Base-by-base conservation (phyloP, 2,113 vertebrate genomes). In the Cyprinodon variegatus region DNA sequence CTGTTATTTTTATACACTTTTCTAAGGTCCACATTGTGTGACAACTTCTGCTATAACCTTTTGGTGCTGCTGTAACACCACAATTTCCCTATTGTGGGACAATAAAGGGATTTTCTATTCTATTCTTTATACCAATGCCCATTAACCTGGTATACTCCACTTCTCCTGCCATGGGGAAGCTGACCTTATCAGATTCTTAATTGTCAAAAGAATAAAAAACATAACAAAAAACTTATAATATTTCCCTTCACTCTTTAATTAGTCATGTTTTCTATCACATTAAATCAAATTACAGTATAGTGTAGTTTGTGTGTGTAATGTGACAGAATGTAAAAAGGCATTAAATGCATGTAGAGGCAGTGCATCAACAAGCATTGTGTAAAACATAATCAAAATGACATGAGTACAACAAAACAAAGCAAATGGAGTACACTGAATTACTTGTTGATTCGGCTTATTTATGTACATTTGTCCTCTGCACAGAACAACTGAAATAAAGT, bases 401-500 rank as follows among this genome's bases (percentile, higher is more conserved):
- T 53, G 12, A 76, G 67, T 13, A 41, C 60, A 75, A 71, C 29
- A 70, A 22, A 41, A 11, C 3, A 61, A 65, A 64, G 60, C 29
- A 59, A 65, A 60, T 57, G 37, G 41, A 67, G 61, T 62, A 45
- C 41, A 39, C 40, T 66, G 40, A 8, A 40, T 11, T 10, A 6
- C 17, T 17, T 40, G 57, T 57, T 66, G 29, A n/a, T 45, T 45
- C 11, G 38, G 17, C 48, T 76, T 0, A 14, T 74, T 50, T 68
- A 45, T 63, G 29, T 22, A 61, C 43, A 17, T 37, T 45, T 41
- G 1, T 65, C 29, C 43, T 46, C 11, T 11, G 0, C 64, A 57
- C 62, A 72, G 62, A 29, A 59, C 70, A 77, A 65, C 15, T 72
- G 13, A 62, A 79, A 60, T 61, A 53, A 68, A 61, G 64, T 4